These are phyloP conservation scores for Slavum lentiscoides DNA, from an alignment of 2,888 invertebrate genomes.

Conservation along the genomic window DNA sequence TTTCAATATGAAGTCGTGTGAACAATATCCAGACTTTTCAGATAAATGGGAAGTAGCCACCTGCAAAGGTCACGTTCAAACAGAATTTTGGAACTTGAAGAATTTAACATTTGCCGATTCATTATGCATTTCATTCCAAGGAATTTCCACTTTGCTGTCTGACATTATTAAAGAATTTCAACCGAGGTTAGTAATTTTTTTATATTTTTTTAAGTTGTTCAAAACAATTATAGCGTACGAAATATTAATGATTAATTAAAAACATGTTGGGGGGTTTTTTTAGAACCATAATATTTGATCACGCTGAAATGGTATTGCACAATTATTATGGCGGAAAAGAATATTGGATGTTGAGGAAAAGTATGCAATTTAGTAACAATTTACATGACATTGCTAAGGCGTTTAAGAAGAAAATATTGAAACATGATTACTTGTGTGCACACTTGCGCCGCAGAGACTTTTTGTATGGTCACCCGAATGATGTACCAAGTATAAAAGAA, in stretches of 20 bases:
- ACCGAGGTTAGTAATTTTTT: slow-evolving; percentile 60
- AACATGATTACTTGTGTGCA: slow-evolving; percentile 72
- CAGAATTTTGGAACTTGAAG: slow-evolving; percentile 57
- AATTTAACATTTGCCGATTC: slow-evolving; percentile 70
- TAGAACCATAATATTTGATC: slow-evolving; percentile 71
- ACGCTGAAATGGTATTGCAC: slow-evolving; percentile 86
- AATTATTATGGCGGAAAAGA: slow-evolving; percentile 79
- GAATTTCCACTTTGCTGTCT: slow-evolving; percentile 69
- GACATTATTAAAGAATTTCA: slow-evolving; percentile 65
- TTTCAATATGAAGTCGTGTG: slow-evolving; percentile 78
- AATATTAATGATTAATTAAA: neutral
- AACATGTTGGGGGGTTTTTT: slow-evolving; percentile 57
- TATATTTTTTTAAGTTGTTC: neutral
- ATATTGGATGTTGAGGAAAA: slow-evolving; percentile 86
- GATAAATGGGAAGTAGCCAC: slow-evolving; percentile 75
- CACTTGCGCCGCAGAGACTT: slow-evolving; percentile 92
- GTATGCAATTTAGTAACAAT: slow-evolving; percentile 82
- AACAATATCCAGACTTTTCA: slow-evolving; percentile 66
- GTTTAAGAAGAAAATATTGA: slow-evolving; percentile 63
- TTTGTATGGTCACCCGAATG: slow-evolving; percentile 70
- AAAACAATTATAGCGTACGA: neutral
- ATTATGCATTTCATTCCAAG: slow-evolving; percentile 83
- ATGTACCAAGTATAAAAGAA: slow-evolving; percentile 77
- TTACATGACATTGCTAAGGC: slow-evolving; percentile 70
- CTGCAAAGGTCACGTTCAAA: slow-evolving; percentile 59